phyloP scores from a whole-genome alignment of 2,113 vertebrate genomes.

The Ranitomeya variabilis region DNA sequence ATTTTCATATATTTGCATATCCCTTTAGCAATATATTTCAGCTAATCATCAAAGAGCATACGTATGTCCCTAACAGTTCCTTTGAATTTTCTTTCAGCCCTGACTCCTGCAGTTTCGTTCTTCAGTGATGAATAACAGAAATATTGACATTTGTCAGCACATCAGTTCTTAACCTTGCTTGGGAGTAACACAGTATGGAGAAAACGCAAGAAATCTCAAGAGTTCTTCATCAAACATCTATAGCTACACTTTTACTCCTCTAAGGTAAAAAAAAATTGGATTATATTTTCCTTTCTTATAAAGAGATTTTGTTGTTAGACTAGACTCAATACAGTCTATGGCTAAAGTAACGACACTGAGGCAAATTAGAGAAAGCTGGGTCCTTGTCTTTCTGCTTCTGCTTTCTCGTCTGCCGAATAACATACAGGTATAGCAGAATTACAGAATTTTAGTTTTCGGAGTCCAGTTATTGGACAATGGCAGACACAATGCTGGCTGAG shows the following conservation, averaged over 20 bases:
- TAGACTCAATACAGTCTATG: background rate
- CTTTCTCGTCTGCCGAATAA: too few species aligned
- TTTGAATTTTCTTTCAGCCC: constrained; percentile 40
- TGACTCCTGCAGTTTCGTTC: constrained; percentile 39
- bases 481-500: too few species aligned
- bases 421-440: too few species aligned
- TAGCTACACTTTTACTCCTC: constrained; percentile 56
- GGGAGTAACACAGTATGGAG: constrained; percentile 45
- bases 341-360: background rate
- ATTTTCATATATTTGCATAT: constrained; percentile 32
- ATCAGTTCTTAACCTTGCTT: constrained; percentile 60
- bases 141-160: constrained; percentile 59
- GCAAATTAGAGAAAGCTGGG: too few species aligned
- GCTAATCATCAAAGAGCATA: constrained; percentile 22
- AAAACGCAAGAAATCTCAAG: constrained; percentile 52
- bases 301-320: constrained; percentile 55
- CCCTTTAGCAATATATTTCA: constrained; percentile 8
- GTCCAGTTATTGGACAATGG: too few species aligned
- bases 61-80: constrained; percentile 47
- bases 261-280: constrained; percentile 56
- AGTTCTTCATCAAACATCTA: constrained; percentile 61
- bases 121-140: constrained; percentile 56
- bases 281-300: constrained; percentile 59
- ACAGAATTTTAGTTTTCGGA: too few species aligned
- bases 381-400: too few species aligned